A percentile compares a stretch with the other conserved stretches of the same genome.
Conservation (phyloP, 2,113 vertebrate genomes). For the Microcebus jonahi region DNA sequence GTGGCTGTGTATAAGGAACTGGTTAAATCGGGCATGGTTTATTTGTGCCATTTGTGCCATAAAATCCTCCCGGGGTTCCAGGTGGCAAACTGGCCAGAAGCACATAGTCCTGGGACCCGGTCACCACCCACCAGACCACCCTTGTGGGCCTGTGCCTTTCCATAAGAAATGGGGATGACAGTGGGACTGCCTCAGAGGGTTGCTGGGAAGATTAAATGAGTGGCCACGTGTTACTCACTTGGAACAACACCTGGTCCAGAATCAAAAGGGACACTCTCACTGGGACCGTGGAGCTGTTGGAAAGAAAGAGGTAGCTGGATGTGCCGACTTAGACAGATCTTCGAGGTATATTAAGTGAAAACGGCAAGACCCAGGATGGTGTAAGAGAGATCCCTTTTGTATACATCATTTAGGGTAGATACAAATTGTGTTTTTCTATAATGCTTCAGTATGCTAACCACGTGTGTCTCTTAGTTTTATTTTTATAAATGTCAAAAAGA, state of each 20-base stretch:
- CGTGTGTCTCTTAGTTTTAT: neutral
- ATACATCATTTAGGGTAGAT: neutral
- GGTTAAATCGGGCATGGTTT: neutral
- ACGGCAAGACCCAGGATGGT: neutral
- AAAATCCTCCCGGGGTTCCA: neutral
- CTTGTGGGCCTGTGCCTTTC: neutral
- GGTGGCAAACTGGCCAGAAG: neutral
- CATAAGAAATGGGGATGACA: neutral
- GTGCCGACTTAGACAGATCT: neutral
- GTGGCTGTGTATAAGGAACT: too few species aligned
- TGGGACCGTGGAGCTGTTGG: fast-evolving
- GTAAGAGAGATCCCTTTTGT: neutral
- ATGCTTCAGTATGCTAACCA: neutral
- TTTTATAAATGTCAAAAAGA: neutral
- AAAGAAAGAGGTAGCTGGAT: fast-evolving
- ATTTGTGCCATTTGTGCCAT: neutral
- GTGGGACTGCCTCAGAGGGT: neutral
- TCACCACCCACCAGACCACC: neutral
- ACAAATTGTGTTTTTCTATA: neutral
- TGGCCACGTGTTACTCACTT: neutral
- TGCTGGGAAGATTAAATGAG: neutral
- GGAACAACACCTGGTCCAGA: neutral
- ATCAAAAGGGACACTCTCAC: neutral
- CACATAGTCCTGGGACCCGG: neutral
- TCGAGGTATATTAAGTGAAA: neutral